A percentile compares a stretch with the other conserved stretches of the same genome.
These are phyloP conservation scores for Cryptocephalus moraei DNA, from an alignment of 2,888 invertebrate genomes.

Conservation along the genomic window DNA sequence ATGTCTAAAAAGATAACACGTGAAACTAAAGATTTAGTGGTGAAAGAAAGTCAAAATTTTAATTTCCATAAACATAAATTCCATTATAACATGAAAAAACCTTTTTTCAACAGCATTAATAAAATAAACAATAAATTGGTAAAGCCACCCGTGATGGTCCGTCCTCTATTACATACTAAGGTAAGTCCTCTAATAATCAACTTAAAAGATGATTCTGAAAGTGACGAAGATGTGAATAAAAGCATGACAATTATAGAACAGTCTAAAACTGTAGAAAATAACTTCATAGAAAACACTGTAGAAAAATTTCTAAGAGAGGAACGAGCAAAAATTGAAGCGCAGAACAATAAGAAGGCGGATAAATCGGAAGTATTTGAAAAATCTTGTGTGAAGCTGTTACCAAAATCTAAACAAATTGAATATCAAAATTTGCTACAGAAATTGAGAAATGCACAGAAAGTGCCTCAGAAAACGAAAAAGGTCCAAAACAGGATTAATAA, in stretches of 20 bases:
- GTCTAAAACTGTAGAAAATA: slow-evolving; percentile 4
- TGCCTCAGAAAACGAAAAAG: neutral
- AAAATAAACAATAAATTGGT: neutral
- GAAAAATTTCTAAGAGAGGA: slow-evolving; percentile 33
- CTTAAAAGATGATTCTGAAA: slow-evolving; percentile 31
- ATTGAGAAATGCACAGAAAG: slow-evolving; percentile 26
- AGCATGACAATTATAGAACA: neutral
- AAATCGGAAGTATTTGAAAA: slow-evolving; percentile 16
- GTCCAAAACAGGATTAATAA: neutral
- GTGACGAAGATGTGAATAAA: slow-evolving; percentile 19
- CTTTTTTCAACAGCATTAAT: slow-evolving; percentile 2
- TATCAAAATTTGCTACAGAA: slow-evolving; percentile 32
- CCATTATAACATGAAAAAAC: slow-evolving; percentile 1
- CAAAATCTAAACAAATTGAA: slow-evolving; percentile 34
- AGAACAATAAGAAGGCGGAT: slow-evolving; percentile 3
- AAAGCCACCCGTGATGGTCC: slow-evolving; percentile 2
- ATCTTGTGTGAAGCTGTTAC: slow-evolving; percentile 32
- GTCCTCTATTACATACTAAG: slow-evolving; percentile 13
- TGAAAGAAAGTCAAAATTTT: neutral
- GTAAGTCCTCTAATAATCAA: slow-evolving; percentile 35
- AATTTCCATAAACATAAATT: neutral
- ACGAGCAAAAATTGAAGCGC: slow-evolving; percentile 32
- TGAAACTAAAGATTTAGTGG: slow-evolving; percentile 3
- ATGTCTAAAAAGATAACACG: slow-evolving; percentile 46
- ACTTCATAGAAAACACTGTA: slow-evolving; percentile 20